Conservation (phyloP, 2,113 vertebrate genomes). For the Parus major region DNA sequence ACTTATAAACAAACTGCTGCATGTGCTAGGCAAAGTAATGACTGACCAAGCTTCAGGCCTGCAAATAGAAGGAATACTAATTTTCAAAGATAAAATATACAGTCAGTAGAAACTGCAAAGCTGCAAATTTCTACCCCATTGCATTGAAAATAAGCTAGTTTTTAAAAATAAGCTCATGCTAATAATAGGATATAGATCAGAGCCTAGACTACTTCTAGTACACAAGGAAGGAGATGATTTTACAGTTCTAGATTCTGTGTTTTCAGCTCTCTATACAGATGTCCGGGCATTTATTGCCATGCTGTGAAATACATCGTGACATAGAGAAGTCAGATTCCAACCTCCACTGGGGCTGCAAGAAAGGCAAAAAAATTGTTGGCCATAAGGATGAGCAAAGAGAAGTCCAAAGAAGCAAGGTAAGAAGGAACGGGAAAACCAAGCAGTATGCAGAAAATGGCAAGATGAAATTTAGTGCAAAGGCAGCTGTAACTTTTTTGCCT, state of each 20-base stretch:
- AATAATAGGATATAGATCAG: background rate
- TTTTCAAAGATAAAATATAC: background rate
- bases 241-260: background rate
- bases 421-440: background rate
- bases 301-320: background rate
- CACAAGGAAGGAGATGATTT: background rate
- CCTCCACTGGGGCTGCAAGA: background rate
- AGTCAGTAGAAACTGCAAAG: background rate
- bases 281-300: background rate
- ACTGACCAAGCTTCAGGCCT: background rate
- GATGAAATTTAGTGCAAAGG: background rate
- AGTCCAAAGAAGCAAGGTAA: background rate
- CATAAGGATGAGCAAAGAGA: background rate
- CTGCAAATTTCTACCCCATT: background rate
- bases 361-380: background rate
- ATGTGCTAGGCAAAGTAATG: background rate
- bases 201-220: background rate
- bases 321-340: background rate
- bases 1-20: background rate
- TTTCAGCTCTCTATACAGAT: background rate
- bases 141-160: background rate
- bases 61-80: background rate
- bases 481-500: background rate
- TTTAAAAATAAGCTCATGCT: background rate
- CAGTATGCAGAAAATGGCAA: background rate